phyloP scores from a whole-genome alignment of 2,797 vertebrate species.

The Ataeniobius toweri region DNA sequence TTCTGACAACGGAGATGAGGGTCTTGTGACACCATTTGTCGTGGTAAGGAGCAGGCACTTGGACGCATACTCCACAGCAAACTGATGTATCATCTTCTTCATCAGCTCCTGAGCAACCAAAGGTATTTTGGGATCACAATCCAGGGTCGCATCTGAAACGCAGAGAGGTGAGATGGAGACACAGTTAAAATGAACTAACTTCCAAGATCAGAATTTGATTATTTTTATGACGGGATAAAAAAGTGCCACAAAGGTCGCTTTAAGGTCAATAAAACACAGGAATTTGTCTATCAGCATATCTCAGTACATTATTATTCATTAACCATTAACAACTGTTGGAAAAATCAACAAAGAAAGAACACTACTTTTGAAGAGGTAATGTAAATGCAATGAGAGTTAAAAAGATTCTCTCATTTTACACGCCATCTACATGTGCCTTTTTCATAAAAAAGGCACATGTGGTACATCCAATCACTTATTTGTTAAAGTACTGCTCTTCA shows the following conservation, averaged over 20 bases:
- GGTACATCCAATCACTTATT: background rate
- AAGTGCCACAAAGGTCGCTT: background rate
- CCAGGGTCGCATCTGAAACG: conserved; percentile 89
- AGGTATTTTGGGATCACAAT: conserved; percentile 96
- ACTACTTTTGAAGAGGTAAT: background rate
- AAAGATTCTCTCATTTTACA: background rate
- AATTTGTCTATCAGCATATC: background rate
- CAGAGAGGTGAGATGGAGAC: conserved; percentile 1
- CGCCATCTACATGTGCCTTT: background rate
- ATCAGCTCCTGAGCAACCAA: conserved; percentile 98
- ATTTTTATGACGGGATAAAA: background rate
- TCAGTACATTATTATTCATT: background rate
- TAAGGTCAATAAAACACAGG: background rate
- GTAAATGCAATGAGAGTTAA: background rate
- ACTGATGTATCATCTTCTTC: conserved; percentile 98
- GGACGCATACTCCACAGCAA: conserved; percentile 97
- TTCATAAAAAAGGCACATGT: background rate
- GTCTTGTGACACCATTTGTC: conserved; percentile 84
- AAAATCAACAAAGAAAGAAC: background rate
- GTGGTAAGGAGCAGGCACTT: conserved; percentile 92
- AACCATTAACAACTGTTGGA: background rate
- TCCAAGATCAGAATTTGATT: background rate
- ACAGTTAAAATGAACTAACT: background rate
- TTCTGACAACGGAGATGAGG: conserved; percentile 83
- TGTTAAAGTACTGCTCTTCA: background rate